These are phyloP conservation scores for Tauraco erythrolophus DNA, from an alignment of 2,113 vertebrate species.

Conservation along the genomic window DNA sequence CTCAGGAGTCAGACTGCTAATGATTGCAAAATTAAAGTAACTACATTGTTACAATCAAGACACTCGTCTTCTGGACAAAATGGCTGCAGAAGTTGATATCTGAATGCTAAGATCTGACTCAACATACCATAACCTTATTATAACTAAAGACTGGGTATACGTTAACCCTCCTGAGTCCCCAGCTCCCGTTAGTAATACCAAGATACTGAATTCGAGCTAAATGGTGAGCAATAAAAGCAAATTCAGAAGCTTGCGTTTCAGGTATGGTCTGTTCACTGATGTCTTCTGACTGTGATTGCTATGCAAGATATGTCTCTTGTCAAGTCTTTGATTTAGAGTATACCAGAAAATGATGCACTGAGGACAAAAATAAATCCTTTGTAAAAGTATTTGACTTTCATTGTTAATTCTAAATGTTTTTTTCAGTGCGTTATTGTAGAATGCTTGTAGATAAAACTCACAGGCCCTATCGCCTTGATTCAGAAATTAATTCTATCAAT, in stretches of 20 bases:
- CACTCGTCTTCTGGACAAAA: slow-evolving; percentile 8
- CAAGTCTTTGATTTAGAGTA: background rate
- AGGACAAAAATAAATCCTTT: background rate
- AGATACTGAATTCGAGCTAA: background rate
- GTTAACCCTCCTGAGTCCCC: background rate
- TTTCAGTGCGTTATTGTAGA: background rate
- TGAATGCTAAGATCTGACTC: background rate
- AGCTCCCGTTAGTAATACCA: background rate
- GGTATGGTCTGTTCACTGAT: background rate
- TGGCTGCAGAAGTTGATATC: background rate
- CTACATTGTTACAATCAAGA: slow-evolving; percentile 24
- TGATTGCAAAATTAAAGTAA: background rate
- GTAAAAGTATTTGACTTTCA: background rate
- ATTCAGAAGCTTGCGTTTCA: background rate
- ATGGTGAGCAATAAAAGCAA: background rate
- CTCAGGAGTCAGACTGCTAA: background rate
- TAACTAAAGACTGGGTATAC: background rate
- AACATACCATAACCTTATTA: background rate
- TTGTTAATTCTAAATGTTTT: background rate
- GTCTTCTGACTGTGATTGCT: background rate
- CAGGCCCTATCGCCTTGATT: background rate
- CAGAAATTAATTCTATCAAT: background rate
- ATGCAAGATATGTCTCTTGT: background rate
- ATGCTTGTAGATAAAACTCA: background rate
- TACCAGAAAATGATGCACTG: background rate